Evolutionary conservation across 2,797 vertebrate genomes (phyloP), one percentile per base, ranked within the genome.

Genomic region (Catharus ustulatus): DNA sequence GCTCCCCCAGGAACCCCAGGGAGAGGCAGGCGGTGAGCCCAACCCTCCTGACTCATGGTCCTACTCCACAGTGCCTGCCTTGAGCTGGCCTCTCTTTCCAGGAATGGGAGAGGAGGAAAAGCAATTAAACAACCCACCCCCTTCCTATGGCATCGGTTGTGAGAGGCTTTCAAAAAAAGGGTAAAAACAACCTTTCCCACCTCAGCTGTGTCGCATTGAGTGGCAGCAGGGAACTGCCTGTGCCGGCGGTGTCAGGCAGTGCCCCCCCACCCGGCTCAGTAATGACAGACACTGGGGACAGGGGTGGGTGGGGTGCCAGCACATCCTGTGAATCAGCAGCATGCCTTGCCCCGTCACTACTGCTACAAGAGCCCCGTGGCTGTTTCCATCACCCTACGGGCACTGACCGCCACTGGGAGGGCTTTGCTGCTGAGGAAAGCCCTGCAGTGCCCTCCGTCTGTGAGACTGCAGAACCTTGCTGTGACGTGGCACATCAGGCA

Each of bases 321-420:
- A 29, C 13, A 48, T 9, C 8, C 52, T 32, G 15, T 9, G 45
- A 27, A 48, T 13, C 30, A 45, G 38, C 0, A 0, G 1, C 3
- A 5, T 5, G 68, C 73, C 34, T 57, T 49, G 46, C 32, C 12
- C 14, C 0, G 0, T n/a, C 5, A 2, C 59, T 59, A 11, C 15
- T 23, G 64, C 40, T 43, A 2, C 40, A 6, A 27, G 59, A 57
- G 32, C 21, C 16, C n/a, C 1, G 0, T 5, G 64, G 38, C 51
- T 69, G 38, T 69, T 48, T 19, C 46, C 40, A 8, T 32, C 4
- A 0, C 26, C 1, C 7, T 17, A 6, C 0, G 1, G 79, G 58
- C 67, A 57, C 58, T 15, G 38, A 45, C 38, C 48, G 13, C 19
- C 19, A 4, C 72, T 46, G 63, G 36, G 34, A 82, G 22, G 14